A percentile compares a stretch with the other conserved stretches of the same genome.
phyloP scores from a whole-genome alignment of 2,888 invertebrate genomes.

The Hybos culiciformis region DNA sequence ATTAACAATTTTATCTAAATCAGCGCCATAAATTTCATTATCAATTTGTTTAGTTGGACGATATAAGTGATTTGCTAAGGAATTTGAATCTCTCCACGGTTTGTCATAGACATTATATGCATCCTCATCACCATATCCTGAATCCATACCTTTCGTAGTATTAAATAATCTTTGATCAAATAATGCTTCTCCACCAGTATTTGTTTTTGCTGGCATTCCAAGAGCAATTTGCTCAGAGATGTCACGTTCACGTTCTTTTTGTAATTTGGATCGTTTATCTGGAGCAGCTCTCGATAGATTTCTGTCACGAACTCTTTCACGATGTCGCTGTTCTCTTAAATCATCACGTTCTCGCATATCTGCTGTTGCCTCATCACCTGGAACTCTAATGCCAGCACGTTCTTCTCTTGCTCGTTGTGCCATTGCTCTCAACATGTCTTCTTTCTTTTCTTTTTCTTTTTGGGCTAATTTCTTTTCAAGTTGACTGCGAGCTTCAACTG shows the following conservation, averaged over 20 bases:
- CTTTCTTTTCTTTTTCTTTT: slow-evolving; percentile 95
- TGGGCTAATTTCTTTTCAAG: slow-evolving; percentile 92
- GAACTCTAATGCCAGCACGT: slow-evolving; percentile 55
- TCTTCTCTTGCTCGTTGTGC: slow-evolving; percentile 95
- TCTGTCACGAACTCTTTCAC: slow-evolving; percentile 81
- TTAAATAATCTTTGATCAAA: slow-evolving; percentile 96
- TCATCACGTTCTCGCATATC: slow-evolving; percentile 71
- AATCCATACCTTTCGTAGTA: slow-evolving; percentile 82
- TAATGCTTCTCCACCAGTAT: slow-evolving; percentile 58
- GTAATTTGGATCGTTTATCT: slow-evolving; percentile 81
- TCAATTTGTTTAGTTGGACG: slow-evolving; percentile 78
- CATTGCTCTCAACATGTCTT: slow-evolving; percentile 81
- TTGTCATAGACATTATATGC: slow-evolving; percentile 96
- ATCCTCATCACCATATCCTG: slow-evolving; percentile 89
- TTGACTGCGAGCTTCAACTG: slow-evolving; percentile 92
- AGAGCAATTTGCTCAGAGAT: slow-evolving; percentile 98
- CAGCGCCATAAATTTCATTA: slow-evolving; percentile 81
- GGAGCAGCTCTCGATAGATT: slow-evolving; percentile 89
- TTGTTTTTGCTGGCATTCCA: slow-evolving; percentile 76
- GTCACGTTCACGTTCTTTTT: slow-evolving; percentile 85
- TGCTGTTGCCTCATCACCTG: slow-evolving; percentile 34
- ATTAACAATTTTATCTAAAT: slow-evolving; percentile 76
- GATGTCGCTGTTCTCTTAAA: slow-evolving; percentile 75
- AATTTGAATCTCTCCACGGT: slow-evolving; percentile 87
- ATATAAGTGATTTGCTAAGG: slow-evolving; percentile 79